Conservation (phyloP, 2,113 vertebrate genomes). For the Gila orcuttii region DNA sequence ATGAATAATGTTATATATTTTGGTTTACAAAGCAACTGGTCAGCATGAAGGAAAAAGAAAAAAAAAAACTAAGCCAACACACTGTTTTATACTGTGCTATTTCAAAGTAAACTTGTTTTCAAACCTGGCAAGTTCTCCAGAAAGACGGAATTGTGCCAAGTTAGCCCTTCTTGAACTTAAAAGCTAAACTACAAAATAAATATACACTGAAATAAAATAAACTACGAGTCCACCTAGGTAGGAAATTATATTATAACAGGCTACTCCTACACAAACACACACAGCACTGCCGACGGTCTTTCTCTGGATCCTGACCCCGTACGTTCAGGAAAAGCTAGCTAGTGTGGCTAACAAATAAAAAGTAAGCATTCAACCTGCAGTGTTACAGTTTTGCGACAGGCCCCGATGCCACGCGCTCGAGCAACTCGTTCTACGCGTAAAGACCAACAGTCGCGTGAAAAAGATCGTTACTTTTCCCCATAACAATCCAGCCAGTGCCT, state of each 20-base stretch:
- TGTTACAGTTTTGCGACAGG: conserved; percentile 71
- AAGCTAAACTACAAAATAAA: background rate
- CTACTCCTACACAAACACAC: conserved; percentile 8
- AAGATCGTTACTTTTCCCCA: conserved; percentile 76
- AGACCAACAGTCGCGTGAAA: conserved; percentile 70
- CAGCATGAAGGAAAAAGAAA: background rate
- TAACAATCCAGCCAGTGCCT: conserved; percentile 66
- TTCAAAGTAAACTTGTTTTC: conserved; percentile 26
- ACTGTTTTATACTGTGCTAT: background rate
- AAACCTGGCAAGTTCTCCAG: background rate
- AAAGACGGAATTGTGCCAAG: conserved; percentile 4
- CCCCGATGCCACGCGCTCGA: conserved; percentile 71
- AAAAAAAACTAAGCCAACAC: background rate
- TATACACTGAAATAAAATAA: background rate
- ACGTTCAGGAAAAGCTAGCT: conserved; percentile 56
- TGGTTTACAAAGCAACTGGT: background rate
- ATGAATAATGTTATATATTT: background rate
- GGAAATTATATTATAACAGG: conserved; percentile 17
- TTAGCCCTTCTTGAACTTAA: conserved; percentile 12
- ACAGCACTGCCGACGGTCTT: conserved; percentile 32
- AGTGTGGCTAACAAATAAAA: conserved; percentile 59
- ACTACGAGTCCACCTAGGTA: conserved; percentile 23
- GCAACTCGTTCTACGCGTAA: conserved; percentile 65
- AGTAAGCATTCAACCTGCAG: conserved; percentile 61
- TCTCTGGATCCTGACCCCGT: conserved; percentile 46